Percentiles rank a stretch among this genome's conserved stretches.
phyloP scores from a whole-genome alignment of 2,888 invertebrate species.

The Folsomia candida region DNA sequence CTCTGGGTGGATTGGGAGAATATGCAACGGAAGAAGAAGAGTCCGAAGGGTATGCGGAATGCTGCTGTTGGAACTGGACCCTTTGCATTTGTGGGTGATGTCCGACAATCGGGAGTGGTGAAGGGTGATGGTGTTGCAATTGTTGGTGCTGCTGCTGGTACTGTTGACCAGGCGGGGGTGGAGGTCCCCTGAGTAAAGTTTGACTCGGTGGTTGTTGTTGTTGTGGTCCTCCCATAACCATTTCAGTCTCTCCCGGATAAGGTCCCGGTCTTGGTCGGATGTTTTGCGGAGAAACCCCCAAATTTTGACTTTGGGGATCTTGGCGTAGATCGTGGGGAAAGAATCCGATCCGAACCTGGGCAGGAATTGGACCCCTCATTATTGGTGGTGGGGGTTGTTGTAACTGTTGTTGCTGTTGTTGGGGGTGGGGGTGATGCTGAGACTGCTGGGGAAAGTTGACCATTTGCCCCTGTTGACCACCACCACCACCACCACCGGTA shows the following conservation, averaged over 20 bases:
- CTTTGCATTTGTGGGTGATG: neutral
- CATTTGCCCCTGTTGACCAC: conserved; percentile 24
- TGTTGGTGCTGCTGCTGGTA: neutral
- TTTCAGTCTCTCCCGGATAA: neutral
- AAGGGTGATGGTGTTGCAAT: no score
- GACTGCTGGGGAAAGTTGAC: conserved; percentile 22
- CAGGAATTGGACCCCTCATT: conserved; percentile 3
- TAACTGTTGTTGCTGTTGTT: conserved; percentile 15
- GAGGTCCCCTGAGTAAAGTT: neutral
- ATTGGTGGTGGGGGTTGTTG: neutral
- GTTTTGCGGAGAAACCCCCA: neutral
- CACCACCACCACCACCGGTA: no score
- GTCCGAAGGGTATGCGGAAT: no score
- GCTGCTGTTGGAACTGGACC: neutral
- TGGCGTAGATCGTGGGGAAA: neutral
- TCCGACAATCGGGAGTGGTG: neutral
- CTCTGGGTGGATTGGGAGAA: conserved; percentile 9
- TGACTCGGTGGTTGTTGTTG: no score
- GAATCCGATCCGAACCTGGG: conserved; percentile 8
- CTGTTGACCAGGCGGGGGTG: neutral
- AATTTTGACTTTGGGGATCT: neutral
- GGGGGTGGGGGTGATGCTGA: conserved; percentile 21
- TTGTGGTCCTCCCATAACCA: no score
- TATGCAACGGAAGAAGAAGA: neutral
- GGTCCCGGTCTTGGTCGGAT: neutral